A percentile compares a stretch with the other conserved stretches of the same genome.
phyloP scores from a whole-genome alignment of 2,888 invertebrate species.

The Drosophila picticornis region DNA sequence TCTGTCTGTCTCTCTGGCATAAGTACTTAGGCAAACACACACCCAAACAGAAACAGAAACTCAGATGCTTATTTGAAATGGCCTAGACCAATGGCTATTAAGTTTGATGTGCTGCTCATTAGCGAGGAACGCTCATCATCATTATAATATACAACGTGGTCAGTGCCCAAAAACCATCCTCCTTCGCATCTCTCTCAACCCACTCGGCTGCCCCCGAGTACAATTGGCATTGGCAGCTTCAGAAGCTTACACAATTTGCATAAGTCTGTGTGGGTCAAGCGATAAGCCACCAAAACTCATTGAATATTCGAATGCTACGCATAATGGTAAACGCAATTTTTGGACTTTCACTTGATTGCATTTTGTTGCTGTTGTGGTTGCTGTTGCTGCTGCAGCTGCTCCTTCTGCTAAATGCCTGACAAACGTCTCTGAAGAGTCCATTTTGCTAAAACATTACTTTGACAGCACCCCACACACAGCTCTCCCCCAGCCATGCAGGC shows the following conservation, averaged over 20 bases:
- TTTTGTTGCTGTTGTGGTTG: constrained; percentile 26
- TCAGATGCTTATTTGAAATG: constrained; percentile 13
- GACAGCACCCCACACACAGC: not conserved
- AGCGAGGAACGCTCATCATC: constrained; percentile 67
- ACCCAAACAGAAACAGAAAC: not conserved
- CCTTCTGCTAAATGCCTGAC: constrained; percentile 27
- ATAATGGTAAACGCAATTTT: constrained; percentile 21
- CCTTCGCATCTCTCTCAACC: not conserved
- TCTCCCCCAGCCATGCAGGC: too few species aligned
- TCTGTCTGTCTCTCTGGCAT: constrained; percentile 19
- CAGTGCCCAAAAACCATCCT: constrained; percentile 32
- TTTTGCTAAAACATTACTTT: constrained; percentile 13
- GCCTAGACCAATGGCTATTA: constrained; percentile 54
- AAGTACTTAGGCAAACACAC: constrained; percentile 11
- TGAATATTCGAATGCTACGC: constrained; percentile 22
- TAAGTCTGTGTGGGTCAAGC: constrained; percentile 49
- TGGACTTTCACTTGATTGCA: constrained; percentile 70
- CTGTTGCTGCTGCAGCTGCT: constrained; percentile 11
- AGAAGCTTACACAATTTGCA: constrained; percentile 66
- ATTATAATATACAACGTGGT: constrained; percentile 57
- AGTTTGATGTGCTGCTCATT: constrained; percentile 64
- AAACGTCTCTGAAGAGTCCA: constrained; percentile 23
- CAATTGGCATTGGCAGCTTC: constrained; percentile 45
- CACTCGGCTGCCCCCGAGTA: constrained; percentile 6
- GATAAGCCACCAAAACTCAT: constrained; percentile 26